phyloP scores from a whole-genome alignment of 35 echinoderm and acorn worm species.

The Stichopus chloronotus region DNA sequence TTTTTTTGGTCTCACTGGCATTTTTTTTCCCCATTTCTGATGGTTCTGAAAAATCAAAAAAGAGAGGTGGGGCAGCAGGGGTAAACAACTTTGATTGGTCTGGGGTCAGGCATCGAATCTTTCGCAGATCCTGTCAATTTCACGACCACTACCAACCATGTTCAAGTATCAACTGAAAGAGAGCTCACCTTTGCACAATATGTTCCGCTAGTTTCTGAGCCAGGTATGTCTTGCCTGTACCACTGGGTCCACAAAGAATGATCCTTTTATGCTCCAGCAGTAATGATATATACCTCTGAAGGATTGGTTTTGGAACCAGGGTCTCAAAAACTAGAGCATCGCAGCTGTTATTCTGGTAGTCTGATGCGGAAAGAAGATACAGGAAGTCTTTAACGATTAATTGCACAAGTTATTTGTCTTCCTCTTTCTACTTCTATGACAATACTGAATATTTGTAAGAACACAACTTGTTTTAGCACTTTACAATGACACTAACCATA shows the following conservation, averaged over 20 bases:
- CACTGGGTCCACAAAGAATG: slow-evolving; percentile 97
- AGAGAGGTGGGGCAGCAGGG: too few relatives aligned
- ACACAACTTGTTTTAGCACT: too few relatives aligned
- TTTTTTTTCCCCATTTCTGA: too few relatives aligned
- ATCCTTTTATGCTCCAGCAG: slow-evolving; percentile 93
- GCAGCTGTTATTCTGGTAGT: slow-evolving; percentile 87
- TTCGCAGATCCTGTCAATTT: too few relatives aligned
- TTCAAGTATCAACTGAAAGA: too few relatives aligned
- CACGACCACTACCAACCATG: too few relatives aligned
- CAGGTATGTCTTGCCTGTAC: slow-evolving; percentile 96
- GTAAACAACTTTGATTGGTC: too few relatives aligned
- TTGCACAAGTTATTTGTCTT: too few relatives aligned
- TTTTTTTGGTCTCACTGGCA: too few relatives aligned
- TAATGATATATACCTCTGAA: slow-evolving; percentile 91
- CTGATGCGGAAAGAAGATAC: slow-evolving; percentile 45
- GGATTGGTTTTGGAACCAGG: slow-evolving; percentile 90
- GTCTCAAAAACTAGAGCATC: slow-evolving; percentile 95
- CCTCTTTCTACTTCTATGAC: not conserved
- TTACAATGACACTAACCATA: too few relatives aligned
- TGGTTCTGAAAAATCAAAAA: too few relatives aligned
- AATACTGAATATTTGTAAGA: not conserved
- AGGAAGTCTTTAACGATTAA: not conserved
- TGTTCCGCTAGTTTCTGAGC: slow-evolving; percentile 98
- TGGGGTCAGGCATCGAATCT: too few relatives aligned
- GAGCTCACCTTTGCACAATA: slow-evolving; percentile 87